Evolutionary conservation across 2,888 invertebrate species (phyloP).

Genomic region (Mesoligia furuncula): DNA sequence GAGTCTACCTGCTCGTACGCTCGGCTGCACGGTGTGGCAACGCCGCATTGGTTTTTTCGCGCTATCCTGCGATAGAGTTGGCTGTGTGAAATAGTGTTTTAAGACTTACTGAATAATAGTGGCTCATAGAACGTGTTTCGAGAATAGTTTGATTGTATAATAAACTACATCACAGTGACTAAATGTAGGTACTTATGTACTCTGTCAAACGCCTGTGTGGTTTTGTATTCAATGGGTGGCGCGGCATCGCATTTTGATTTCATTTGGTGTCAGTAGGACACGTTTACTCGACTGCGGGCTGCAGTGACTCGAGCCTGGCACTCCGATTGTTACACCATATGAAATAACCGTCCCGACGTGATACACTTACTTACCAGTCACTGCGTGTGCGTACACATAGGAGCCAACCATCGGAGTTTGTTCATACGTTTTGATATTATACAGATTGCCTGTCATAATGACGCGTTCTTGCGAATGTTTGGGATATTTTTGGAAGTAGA

Average conservation of each 20-base stretch:
- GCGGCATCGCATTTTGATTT: slow-evolving; percentile 81
- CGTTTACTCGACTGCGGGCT: slow-evolving; percentile 76
- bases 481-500: slow-evolving; percentile 76
- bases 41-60: slow-evolving; percentile 87
- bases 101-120: slow-evolving; percentile 75
- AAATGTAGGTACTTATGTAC: slow-evolving; percentile 66
- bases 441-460: slow-evolving; percentile 71
- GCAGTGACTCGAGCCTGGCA: slow-evolving; percentile 68
- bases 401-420: slow-evolving; percentile 30
- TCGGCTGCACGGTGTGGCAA: slow-evolving; percentile 88
- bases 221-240: slow-evolving; percentile 76
- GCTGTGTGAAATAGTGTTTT: slow-evolving; percentile 80
- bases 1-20: slow-evolving; percentile 86
- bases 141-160: slow-evolving; percentile 78
- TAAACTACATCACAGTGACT: slow-evolving; percentile 76
- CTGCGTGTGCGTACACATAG: slow-evolving; percentile 49
- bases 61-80: slow-evolving; percentile 84
- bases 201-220: slow-evolving; percentile 72
- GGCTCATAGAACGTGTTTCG: slow-evolving; percentile 77
- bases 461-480: slow-evolving; percentile 66
- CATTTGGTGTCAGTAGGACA: slow-evolving; percentile 87
- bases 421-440: slow-evolving; percentile 68
- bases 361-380: slow-evolving; percentile 52
- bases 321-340: slow-evolving; percentile 72
- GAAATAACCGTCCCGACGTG: slow-evolving; percentile 74